phyloP scores from a whole-genome alignment of 2,113 vertebrate species.

The Rhipidura dahli region DNA sequence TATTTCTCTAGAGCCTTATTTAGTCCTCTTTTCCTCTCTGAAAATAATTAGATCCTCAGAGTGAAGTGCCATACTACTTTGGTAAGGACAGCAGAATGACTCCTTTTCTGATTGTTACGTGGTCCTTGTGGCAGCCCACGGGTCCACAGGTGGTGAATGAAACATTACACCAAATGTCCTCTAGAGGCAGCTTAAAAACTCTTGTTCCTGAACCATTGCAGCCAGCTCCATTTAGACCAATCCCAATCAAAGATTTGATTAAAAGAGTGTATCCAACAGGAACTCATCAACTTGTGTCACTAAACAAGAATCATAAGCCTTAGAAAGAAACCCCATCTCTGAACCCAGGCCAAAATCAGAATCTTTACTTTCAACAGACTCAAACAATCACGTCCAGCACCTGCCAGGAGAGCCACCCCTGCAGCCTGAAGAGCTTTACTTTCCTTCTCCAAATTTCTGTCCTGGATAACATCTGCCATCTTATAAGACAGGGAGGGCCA shows the following conservation, averaged over 20 bases:
- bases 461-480: background rate
- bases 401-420: background rate
- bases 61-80: background rate
- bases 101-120: rapidly evolving
- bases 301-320: background rate
- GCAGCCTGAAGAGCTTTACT: background rate
- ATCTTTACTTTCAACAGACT: background rate
- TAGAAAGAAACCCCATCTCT: background rate
- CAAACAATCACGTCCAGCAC: background rate
- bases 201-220: background rate
- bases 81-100: background rate
- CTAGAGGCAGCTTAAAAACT: background rate
- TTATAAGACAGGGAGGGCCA: background rate
- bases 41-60: background rate
- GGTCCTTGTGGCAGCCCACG: rapidly evolving
- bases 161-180: background rate
- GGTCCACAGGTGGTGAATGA: background rate
- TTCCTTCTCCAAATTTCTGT: background rate
- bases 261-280: background rate
- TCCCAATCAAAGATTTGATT: background rate
- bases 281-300: background rate
- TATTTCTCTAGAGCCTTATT: background rate
- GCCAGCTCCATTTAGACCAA: background rate
- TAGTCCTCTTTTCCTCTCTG: background rate
- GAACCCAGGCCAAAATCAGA: background rate